Evolutionary conservation across 1,140 invertebrate species (phyloP), one percentile per base, ranked within the genome.

Genomic region (Venturia canescens): DNA sequence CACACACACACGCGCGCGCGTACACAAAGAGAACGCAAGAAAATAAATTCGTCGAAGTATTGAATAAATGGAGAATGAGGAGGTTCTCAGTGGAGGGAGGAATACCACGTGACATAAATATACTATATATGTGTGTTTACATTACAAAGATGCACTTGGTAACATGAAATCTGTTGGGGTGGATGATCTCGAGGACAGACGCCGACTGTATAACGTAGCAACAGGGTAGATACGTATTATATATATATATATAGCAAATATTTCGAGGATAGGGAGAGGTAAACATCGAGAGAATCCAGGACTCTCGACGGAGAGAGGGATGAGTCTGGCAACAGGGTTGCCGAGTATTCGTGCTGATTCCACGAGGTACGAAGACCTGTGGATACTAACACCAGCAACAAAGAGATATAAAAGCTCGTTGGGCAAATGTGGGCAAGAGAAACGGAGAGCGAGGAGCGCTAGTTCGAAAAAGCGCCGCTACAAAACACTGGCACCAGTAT

Each of bases 321-420:
- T 60, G 74, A 76, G 83, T 83, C 79, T n/a, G n/a, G n/a, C 57
- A 44, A 83, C 87, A 86, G 87, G 87, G 86, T 88, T 87, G 88
- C 86, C 86, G 87, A 80, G 83, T 85, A 70, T 80, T 82, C 83
- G 85, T 84, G 83, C 83, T 31, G 13, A 31, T 69, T 69, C n/a
- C 29, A 69, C 29, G 27, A 18, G 29, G 66, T 21, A 69, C 66
- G 29, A 9, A 29, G 29, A 31, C 75, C 78, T 80, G 79, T 84
- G 82, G 82, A 76, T 80, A 82, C 81, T 18, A 86, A 80, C 85
- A 76, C 21, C 18, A n/a, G 23, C 23, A 21, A 66, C 31, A 27
- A 50, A 72, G 66, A 75, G 79, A 31, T 31, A 31, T 29, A 29
- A 26, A 66, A 27, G 50, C 26, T 66, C 7, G 6, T 53, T 53